Conservation (phyloP, 1,140 invertebrate species). For the Brachionus sp. region DNA sequence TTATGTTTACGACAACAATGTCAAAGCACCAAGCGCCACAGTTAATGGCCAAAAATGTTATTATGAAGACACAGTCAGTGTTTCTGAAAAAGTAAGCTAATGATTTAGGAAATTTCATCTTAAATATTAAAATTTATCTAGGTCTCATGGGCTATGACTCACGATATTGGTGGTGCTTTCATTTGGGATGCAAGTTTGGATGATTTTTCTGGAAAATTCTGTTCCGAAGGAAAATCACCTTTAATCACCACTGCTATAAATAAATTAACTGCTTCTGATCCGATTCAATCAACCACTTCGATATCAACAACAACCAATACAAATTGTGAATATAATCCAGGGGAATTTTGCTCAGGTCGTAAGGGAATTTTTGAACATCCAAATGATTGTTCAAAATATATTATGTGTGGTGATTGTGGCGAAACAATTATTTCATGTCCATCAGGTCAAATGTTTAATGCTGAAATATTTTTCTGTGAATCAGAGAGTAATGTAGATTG, state of each 20-base stretch:
- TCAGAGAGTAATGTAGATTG: background rate
- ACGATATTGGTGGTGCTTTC: constrained; percentile 58
- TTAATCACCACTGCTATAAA: constrained; percentile 83
- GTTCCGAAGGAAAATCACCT: constrained; percentile 77
- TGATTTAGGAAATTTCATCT: background rate
- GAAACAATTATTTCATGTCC: background rate
- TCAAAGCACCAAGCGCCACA: constrained; percentile 69
- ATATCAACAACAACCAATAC: background rate
- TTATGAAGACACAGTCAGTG: constrained; percentile 70
- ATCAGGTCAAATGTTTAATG: background rate
- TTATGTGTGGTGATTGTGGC: background rate
- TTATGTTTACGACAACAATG: constrained; percentile 62
- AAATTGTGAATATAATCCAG: background rate
- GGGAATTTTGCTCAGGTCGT: background rate
- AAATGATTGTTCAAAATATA: constrained; percentile 25
- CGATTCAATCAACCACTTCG: background rate
- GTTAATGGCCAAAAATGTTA: constrained; percentile 58
- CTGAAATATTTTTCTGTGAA: background rate
- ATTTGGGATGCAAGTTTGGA: constrained; percentile 52
- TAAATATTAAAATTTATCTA: constrained; percentile 56
- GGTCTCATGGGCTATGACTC: constrained; percentile 85
- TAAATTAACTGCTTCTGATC: constrained; percentile 56
- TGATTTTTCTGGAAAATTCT: constrained; percentile 63
- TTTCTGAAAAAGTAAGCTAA: constrained; percentile 20
- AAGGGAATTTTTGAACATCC: constrained; percentile 8